Base-by-base conservation (phyloP, 2,113 vertebrate genomes). In the Holacanthus passer region DNA sequence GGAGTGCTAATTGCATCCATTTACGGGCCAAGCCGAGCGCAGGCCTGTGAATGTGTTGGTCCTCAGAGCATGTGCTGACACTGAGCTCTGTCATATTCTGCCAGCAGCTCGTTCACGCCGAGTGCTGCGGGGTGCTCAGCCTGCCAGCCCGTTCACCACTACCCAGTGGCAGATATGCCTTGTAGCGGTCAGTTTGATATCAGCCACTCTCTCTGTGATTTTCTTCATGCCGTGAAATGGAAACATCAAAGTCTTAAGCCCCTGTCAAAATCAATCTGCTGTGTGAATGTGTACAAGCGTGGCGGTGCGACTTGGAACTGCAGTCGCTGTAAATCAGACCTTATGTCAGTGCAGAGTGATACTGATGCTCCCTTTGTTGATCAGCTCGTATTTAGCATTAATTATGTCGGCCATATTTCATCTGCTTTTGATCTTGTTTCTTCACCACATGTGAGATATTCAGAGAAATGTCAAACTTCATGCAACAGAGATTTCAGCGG, bases 211-310 rank as follows among this genome's bases (percentile, higher is more conserved):
- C 55, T 59, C 32, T 87, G 41, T 72, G 55, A 39, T 87, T 78
- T 68, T 77, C 62, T 78, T 47, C 32, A 12, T 50, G 52, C 58
- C 27, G 3, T 90, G 73, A 85, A 87, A 87, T 84, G 75, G 77
- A 78, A 89, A 87, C 85, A 74, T 88, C 84, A 84, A 75, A 85
- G 67, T 81, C 62, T 43, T 45, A 77, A 47, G 63, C 22, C 45
- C 74, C 56, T 75, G 74, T 76, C 82, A 79, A 86, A n/a, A 85
- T 87, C n/a, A 1, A 77, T 85, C 78, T 67, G 75, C 68, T 31
- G 65, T 22, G 64, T 68, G 69, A 73, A 74, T 80, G 75, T 12
- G 31, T 59, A 43, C 74, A 71, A 70, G 71, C 16, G 20, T 56
- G 41, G 7, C 22, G 4, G 43, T 41, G 60, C 58, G 45, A 41